Conservation (phyloP, 2,113 vertebrate genomes). For the Tiliqua scincoides region DNA sequence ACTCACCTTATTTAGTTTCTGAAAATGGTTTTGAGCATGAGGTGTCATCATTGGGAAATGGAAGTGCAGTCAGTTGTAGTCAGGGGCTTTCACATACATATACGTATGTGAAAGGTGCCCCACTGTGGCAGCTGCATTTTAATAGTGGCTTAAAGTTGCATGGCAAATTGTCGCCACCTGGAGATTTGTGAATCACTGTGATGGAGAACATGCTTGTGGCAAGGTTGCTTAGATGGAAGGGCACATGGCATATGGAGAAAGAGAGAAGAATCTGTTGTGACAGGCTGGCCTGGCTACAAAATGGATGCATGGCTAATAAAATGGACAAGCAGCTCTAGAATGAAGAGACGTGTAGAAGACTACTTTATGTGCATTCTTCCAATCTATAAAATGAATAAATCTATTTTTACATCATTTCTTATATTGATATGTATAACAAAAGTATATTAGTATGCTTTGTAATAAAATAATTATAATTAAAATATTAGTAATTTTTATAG, state of each 20-base stretch:
- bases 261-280: background rate
- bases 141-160: constrained; percentile 1
- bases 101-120: background rate
- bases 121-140: constrained; percentile 22
- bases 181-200: background rate
- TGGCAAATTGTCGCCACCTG: background rate
- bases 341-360: background rate
- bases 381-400: background rate
- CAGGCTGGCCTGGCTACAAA: background rate
- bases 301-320: background rate
- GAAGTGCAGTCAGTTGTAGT: background rate
- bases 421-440: too few species aligned
- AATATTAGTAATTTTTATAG: too few species aligned
- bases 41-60: background rate
- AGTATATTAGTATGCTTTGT: too few species aligned
- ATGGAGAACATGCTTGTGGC: background rate
- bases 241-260: constrained; percentile 5
- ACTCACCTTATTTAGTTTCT: background rate
- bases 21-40: background rate
- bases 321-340: background rate
- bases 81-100: background rate
- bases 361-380: fast-evolving
- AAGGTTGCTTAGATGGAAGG: background rate
- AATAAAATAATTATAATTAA: too few species aligned
- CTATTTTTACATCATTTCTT: constrained; percentile 24